These are phyloP conservation scores for Bubo scandiacus DNA, from an alignment of 2,113 vertebrate species.

Conservation along the genomic window DNA sequence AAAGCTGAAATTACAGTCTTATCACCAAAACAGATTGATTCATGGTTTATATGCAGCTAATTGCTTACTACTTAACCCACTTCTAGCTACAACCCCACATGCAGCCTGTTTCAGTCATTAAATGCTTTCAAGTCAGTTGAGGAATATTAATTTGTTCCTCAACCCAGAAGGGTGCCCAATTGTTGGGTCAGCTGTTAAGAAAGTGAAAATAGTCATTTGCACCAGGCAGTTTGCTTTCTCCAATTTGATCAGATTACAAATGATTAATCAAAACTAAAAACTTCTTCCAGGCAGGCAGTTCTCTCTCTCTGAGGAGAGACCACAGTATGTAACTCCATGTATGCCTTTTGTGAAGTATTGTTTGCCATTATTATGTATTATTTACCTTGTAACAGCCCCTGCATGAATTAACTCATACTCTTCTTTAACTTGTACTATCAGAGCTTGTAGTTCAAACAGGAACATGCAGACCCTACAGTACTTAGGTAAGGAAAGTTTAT, in stretches of 20 bases:
- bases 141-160: constrained; percentile 2
- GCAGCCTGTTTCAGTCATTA: neutral
- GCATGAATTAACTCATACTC: neutral
- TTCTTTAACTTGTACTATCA: neutral
- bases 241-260: constrained; percentile 31
- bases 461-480: neutral
- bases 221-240: neutral
- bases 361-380: neutral
- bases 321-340: neutral
- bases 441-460: neutral
- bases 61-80: constrained; percentile 16
- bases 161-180: neutral
- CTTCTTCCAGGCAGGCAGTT: neutral
- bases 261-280: neutral
- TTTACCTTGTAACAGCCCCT: neutral
- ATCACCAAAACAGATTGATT: constrained; percentile 16
- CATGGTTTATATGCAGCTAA: constrained; percentile 27
- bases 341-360: neutral
- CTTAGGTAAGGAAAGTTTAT: neutral
- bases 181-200: constrained; percentile 13
- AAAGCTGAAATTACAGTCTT: constrained; percentile 38
- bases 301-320: neutral
- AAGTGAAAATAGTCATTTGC: neutral
- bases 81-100: neutral
- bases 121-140: neutral